Evolutionary conservation across 2,113 vertebrate genomes (phyloP), one percentile per base, ranked within the genome.

Genomic region (Pedionomus torquatus): DNA sequence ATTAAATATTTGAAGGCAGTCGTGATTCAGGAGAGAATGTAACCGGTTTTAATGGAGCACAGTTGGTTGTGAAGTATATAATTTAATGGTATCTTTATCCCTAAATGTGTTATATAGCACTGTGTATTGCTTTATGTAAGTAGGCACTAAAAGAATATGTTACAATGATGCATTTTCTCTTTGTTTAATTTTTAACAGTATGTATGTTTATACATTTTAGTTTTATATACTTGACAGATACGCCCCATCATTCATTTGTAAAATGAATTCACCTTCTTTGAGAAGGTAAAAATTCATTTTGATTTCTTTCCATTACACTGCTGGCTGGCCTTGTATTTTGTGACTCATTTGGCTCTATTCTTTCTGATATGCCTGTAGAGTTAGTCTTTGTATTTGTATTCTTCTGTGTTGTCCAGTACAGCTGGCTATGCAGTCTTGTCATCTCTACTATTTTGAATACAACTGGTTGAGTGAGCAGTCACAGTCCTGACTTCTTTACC

Each of bases 261-360:
- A 87, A 93, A 86, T 71, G 26, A 26, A n/a, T n/a, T n/a, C n/a
- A n/a, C n/a, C 5, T 11, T 82, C 51, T 96, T 82, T 92, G 97
- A 90, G 14, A 72, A 52, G 46, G 66, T 88, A 37, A 74, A 95
- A 49, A 20, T 69, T 95, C 8, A 71, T 90, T 90, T 83, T 78
- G 46, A 87, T 96, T 93, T 90, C 79, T 96, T 97, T 96, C 85
- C 58, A 70, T 87, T 87, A 83, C 46, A 63, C 58, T 95, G 58
- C 72, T 97, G 95, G 70, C 89, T 81, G 21, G 30, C 18, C 71
- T 74, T 78, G 33, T 43, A 71, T 75, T 96, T 95, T 85, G 58
- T 96, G 82, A 95, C 87, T 96, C 85, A 87, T 94, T 95, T 93
- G 89, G 61, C 55, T 84, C 71, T 41, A 44, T 96, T 95, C 35